phyloP scores from a whole-genome alignment of 2,888 invertebrate species.

The Cheilosia vulpina region DNA sequence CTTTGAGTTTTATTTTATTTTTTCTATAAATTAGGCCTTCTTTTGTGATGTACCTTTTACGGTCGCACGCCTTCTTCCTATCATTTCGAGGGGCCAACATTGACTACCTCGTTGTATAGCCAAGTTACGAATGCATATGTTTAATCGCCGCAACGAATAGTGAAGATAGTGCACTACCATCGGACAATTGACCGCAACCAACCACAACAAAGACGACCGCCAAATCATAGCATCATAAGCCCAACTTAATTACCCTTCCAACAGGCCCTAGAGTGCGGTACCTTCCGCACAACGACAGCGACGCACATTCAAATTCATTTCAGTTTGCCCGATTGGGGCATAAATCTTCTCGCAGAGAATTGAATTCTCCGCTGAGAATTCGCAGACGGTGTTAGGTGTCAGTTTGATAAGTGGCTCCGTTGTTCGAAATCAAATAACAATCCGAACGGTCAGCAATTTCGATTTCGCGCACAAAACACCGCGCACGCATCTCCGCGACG shows the following conservation, averaged over 20 bases:
- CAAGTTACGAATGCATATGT: too few relatives aligned
- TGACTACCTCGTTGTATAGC: too few relatives aligned
- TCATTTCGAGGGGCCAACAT: too few relatives aligned
- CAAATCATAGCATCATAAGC: not conserved
- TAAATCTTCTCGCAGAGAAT: conserved; percentile 62
- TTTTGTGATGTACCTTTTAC: too few relatives aligned
- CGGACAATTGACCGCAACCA: not conserved
- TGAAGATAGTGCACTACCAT: too few relatives aligned
- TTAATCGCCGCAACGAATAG: too few relatives aligned
- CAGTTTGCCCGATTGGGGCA: conserved; percentile 27
- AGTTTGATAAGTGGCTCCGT: conserved; percentile 74
- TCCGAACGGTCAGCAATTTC: conserved; percentile 70
- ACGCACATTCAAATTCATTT: conserved; percentile 28
- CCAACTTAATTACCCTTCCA: not conserved
- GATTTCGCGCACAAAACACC: conserved; percentile 51
- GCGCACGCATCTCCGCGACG: conserved; percentile 27
- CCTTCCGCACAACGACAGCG: not conserved
- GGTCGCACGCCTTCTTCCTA: too few relatives aligned
- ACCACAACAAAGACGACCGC: not conserved
- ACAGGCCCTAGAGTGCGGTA: not conserved
- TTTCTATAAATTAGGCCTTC: too few relatives aligned
- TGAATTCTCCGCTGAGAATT: conserved; percentile 70
- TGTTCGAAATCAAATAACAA: conserved; percentile 73
- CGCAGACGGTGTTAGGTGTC: conserved; percentile 75
- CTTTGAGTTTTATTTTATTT: too few relatives aligned